These are phyloP conservation scores for Hirtodrosophila trivittata DNA, from an alignment of 2,888 invertebrate species.

Conservation along the genomic window DNA sequence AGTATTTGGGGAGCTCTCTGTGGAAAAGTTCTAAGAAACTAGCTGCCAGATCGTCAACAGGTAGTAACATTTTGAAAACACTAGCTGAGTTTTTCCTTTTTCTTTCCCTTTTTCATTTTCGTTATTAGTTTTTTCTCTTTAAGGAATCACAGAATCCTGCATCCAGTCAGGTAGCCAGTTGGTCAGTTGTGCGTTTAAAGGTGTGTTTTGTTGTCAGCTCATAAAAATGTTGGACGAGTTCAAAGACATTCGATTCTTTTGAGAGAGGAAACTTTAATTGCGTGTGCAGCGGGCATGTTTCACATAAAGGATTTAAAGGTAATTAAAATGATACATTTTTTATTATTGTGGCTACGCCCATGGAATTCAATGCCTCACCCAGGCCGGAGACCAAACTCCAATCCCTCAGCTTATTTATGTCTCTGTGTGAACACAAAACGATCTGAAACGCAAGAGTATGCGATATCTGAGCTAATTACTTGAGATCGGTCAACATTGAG, in stretches of 20 bases:
- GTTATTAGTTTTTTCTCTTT: conserved; percentile 20
- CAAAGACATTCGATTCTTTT: conserved; percentile 49
- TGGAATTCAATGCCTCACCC: conserved; percentile 13
- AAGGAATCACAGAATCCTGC: conserved; percentile 64
- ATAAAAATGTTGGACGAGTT: conserved; percentile 38
- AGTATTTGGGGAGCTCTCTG: not conserved
- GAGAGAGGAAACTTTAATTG: conserved; percentile 50
- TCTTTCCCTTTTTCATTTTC: conserved; percentile 20
- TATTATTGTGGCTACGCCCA: conserved; percentile 41
- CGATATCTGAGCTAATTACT: conserved; percentile 38
- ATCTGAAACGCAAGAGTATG: conserved; percentile 4
- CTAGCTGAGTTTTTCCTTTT: conserved; percentile 5
- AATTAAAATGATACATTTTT: conserved; percentile 68
- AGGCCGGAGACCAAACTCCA: conserved; percentile 13
- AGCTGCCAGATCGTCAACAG: conserved; percentile 21
- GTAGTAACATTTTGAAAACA: conserved; percentile 18
- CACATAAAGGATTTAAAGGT: conserved; percentile 60
- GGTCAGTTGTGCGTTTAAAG: conserved; percentile 10
- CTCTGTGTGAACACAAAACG: conserved; percentile 7
- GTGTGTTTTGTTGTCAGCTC: conserved; percentile 45
- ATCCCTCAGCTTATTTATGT: conserved; percentile 4
- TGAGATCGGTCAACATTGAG: conserved; percentile 18
- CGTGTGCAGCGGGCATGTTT: conserved; percentile 54
- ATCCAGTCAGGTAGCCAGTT: conserved; percentile 57
- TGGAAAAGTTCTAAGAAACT: conserved; percentile 16